Percentiles rank a stretch among this genome's conserved stretches.
Conservation (phyloP, 2,797 vertebrate genomes). For the Paguma larvata region DNA sequence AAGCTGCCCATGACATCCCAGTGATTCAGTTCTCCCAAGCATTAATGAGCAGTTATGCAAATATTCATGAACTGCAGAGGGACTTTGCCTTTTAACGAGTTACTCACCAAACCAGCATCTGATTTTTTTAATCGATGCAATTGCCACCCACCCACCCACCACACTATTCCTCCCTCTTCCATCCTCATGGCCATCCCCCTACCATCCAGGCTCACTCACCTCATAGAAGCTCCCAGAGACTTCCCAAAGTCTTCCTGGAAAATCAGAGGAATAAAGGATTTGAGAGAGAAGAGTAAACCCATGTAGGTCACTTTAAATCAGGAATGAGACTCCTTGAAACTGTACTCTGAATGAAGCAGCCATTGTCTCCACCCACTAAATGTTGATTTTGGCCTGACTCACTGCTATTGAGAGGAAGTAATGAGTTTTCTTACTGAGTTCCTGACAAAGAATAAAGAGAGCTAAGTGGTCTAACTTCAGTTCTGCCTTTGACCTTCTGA, state of each 20-base stretch:
- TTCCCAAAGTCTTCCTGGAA: neutral
- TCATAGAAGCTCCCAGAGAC: neutral
- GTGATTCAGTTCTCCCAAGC: slow-evolving; percentile 82
- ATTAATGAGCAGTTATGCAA: slow-evolving; percentile 79
- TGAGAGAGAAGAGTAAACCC: neutral
- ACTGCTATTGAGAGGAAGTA: neutral
- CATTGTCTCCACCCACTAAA: slow-evolving; percentile 43
- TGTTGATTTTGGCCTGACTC: slow-evolving; percentile 49
- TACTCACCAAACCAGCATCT: slow-evolving; percentile 51
- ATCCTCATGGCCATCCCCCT: neutral
- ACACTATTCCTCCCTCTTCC: neutral
- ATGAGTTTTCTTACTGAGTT: slow-evolving; percentile 8
- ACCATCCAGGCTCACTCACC: slow-evolving; percentile 6
- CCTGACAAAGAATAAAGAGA: slow-evolving; percentile 37
- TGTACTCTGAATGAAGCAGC: neutral
- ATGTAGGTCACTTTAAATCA: neutral
- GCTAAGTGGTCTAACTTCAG: neutral
- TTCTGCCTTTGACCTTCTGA: slow-evolving; percentile 8
- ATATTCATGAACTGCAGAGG: slow-evolving; percentile 67
- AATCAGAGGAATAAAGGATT: neutral
- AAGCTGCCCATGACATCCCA: neutral
- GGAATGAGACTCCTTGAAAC: neutral
- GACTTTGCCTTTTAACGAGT: slow-evolving; percentile 72
- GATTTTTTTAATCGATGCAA: slow-evolving; percentile 17
- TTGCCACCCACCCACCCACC: neutral